Evolutionary conservation across 2,113 vertebrate species (phyloP), one percentile per base, ranked within the genome.

Genomic region (Cyphomyrus discorhynchus): DNA sequence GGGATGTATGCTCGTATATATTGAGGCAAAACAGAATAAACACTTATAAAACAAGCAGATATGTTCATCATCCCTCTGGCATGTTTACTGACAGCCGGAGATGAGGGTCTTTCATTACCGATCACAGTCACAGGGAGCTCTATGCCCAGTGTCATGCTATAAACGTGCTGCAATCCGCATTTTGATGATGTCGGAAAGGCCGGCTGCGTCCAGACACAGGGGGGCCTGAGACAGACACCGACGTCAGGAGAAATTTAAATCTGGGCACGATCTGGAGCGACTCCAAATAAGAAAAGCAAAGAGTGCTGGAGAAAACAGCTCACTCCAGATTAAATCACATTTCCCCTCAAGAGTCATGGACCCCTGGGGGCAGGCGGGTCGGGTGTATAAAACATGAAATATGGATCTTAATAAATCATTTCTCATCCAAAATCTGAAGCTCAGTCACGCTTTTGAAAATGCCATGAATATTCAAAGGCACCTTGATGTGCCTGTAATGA

Each of bases 371-470:
- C 21, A 15, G 87, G 19, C 27, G 58, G 39, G 53, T 27, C 62
- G 74, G 74, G 15, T 80, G 35, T 39, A 45, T 46, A 70, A 74
- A 24, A 74, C 47, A 52, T 89, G 17, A 82, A 82, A 88, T 45
- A 66, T 62, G 74, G 46, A 52, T 47, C 66, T 52, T 49, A 89
- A 89, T 89, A 82, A 82, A 80, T 89, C 70, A 80, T 82, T 89
- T 89, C 88, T 53, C 46, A 52, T 53, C n/a, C 88, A 89, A 89
- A 80, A 80, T 80, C 49, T 35, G 13, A 77, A 80, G 70, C 88
- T 31, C 74, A n/a, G 70, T 89, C 66, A 82, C 35, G 74, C 70
- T 45, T 80, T 74, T 52, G 31, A 82, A 31, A 27, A 11, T 21
- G 2, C 5, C 31, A 56, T 89, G 49, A 89, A 89, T 89, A 89